Conservation (phyloP, 2,113 vertebrate genomes). For the Prunella himalayana region DNA sequence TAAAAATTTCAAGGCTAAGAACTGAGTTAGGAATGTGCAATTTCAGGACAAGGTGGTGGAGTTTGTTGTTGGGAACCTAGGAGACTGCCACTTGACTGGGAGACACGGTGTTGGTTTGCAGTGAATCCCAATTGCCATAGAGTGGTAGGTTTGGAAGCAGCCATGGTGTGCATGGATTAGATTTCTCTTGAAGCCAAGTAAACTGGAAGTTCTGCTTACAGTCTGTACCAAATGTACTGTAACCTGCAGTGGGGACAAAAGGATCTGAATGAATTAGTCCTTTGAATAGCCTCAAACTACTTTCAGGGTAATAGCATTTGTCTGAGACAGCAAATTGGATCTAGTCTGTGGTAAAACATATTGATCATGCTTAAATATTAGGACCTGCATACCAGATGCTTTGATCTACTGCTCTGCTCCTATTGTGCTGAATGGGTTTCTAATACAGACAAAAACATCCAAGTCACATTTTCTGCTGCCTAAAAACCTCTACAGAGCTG, state of each 20-base stretch:
- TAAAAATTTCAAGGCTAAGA: neutral
- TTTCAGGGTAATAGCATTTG: neutral
- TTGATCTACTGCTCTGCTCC: neutral
- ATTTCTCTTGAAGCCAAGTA: neutral
- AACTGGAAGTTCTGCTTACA: neutral
- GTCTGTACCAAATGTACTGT: neutral
- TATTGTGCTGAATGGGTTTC: neutral
- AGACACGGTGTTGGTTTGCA: neutral
- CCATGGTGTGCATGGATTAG: neutral
- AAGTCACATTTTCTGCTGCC: neutral
- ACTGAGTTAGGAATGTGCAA: neutral
- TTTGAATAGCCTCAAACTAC: neutral
- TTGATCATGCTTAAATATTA: neutral
- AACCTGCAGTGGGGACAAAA: neutral
- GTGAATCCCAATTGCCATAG: neutral
- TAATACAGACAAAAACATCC: neutral
- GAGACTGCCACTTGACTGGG: neutral
- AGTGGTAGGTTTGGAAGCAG: neutral
- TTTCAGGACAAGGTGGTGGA: neutral
- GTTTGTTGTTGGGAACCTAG: neutral
- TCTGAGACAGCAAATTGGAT: neutral
- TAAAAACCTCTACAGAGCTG: neutral
- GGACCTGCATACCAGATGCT: neutral
- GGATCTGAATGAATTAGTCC: neutral
- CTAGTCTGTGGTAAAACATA: neutral